Evolutionary conservation across 2,113 vertebrate species (phyloP), one percentile per base, ranked within the genome.

Genomic region (Monopterus albus): DNA sequence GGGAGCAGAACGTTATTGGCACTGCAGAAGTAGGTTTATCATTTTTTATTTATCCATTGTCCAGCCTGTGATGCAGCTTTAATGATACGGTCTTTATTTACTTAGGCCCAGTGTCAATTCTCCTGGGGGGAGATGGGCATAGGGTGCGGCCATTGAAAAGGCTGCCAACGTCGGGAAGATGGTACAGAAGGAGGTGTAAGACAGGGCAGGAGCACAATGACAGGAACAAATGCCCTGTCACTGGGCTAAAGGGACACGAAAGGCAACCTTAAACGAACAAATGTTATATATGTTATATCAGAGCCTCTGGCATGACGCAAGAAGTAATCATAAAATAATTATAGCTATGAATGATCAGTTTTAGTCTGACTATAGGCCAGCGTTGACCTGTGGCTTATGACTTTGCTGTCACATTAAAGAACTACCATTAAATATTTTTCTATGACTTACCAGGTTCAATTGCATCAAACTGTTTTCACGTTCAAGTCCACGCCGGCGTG

Each of bases 81-180:
- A 85, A 87, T 59, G 77, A 85, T 73, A 2, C 78, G 2, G 67
- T 23, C 50, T 79, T 26, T 78, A 75, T 84, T 86, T 87, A 77
- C 75, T 68, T n/a, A n/a, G n/a, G n/a, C n/a, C n/a, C 35, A 23
- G 66, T 73, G 83, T 66, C 66, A 42, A 79, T 55, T 73, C 88
- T 82, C 87, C 69, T 33, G 90, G 86, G 88, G 57, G 68, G 76
- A 83, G 81, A 78, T 46, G 83, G 73, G 75, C 70, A 47, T 46
- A 75, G 91, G 91, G 91, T 91, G 91, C 91, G 92, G 91, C 91
- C 87, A 78, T 68, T 52, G 79, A 81, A 39, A 45, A 81, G 52
- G 49, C 72, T 83, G 87, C 71, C 87, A 85, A 2, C 56, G 82
- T 33, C 9, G 39, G 58, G 47, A 1, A 31, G 13, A 61, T 46